A percentile compares a stretch with the other conserved stretches of the same genome.
phyloP scores from a whole-genome alignment of 2,113 vertebrate species.

The Scatophagus argus region DNA sequence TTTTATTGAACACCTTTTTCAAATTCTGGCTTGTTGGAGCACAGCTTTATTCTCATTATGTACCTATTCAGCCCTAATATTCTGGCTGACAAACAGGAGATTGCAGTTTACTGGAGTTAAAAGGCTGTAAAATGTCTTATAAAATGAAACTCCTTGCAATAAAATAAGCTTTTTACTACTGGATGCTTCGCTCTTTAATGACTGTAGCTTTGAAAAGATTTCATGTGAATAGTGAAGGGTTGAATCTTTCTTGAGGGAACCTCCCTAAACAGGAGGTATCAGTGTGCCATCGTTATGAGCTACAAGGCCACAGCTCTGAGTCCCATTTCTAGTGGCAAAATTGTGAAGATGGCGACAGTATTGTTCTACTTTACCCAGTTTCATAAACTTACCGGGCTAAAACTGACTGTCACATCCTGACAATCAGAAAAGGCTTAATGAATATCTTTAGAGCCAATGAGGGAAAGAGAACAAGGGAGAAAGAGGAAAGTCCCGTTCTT shows the following conservation, averaged over 20 bases:
- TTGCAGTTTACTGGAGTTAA: background rate
- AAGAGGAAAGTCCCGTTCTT: constrained; percentile 65
- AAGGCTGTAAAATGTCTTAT: constrained; percentile 16
- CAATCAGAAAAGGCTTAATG: background rate
- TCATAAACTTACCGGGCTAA: constrained; percentile 9
- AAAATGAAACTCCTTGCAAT: constrained; percentile 22
- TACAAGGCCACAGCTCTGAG: background rate
- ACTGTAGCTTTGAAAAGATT: background rate
- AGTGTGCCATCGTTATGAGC: background rate
- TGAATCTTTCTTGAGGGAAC: background rate
- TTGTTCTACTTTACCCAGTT: background rate
- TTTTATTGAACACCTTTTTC: background rate
- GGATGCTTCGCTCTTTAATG: constrained; percentile 4
- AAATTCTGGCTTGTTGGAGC: background rate
- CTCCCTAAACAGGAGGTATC: constrained; percentile 5
- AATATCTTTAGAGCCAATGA: constrained; percentile 3
- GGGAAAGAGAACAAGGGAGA: background rate
- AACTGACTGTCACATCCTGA: constrained; percentile 1
- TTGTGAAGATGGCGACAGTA: too few relatives aligned
- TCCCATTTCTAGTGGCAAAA: background rate
- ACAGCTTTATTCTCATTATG: too few relatives aligned
- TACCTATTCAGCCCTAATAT: constrained; percentile 1
- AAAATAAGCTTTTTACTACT: constrained; percentile 30
- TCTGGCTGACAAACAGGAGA: constrained; percentile 17
- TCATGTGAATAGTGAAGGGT: background rate